A percentile compares a stretch with the other conserved stretches of the same genome.
Conservation (phyloP, 2,113 vertebrate genomes). For the Trichechus manatus region DNA sequence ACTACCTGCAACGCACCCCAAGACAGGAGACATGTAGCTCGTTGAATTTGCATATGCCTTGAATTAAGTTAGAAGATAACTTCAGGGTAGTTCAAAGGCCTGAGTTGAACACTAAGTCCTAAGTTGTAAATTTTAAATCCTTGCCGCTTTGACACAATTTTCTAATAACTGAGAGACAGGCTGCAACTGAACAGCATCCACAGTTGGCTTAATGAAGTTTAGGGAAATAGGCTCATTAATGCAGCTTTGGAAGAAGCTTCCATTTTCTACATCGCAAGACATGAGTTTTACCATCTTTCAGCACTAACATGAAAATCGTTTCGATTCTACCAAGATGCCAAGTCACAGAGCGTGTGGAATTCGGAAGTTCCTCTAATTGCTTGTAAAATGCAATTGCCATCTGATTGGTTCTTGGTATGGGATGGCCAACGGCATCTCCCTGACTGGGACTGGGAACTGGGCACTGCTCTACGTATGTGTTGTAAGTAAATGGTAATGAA, state of each 20-base stretch:
- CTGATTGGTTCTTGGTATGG: conserved; percentile 40
- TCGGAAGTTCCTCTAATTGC: conserved; percentile 86
- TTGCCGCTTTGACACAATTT: conserved; percentile 73
- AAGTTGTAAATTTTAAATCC: conserved; percentile 61
- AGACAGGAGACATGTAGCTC: neutral
- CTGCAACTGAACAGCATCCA: conserved; percentile 82
- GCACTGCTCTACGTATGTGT: conserved; percentile 70
- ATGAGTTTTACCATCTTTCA: conserved; percentile 87
- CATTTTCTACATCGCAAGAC: conserved; percentile 87
- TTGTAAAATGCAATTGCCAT: conserved; percentile 83
- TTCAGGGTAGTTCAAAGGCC: conserved; percentile 76
- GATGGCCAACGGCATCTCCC: conserved; percentile 42
- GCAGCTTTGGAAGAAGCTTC: conserved; percentile 84
- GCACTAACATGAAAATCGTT: conserved; percentile 84
- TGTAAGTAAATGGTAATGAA: conserved; percentile 56
- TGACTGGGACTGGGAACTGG: conserved; percentile 31
- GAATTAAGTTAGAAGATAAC: conserved; percentile 63
- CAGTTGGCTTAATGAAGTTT: conserved; percentile 87
- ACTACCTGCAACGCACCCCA: neutral
- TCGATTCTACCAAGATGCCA: conserved; percentile 78
- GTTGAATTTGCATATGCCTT: conserved; percentile 44
- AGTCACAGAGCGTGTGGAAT: conserved; percentile 80
- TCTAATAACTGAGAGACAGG: conserved; percentile 82
- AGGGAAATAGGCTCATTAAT: conserved; percentile 86
- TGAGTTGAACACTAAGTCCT: conserved; percentile 67